phyloP scores from a whole-genome alignment of 1,140 invertebrate species.

The Drosophila pseudoananassae region DNA sequence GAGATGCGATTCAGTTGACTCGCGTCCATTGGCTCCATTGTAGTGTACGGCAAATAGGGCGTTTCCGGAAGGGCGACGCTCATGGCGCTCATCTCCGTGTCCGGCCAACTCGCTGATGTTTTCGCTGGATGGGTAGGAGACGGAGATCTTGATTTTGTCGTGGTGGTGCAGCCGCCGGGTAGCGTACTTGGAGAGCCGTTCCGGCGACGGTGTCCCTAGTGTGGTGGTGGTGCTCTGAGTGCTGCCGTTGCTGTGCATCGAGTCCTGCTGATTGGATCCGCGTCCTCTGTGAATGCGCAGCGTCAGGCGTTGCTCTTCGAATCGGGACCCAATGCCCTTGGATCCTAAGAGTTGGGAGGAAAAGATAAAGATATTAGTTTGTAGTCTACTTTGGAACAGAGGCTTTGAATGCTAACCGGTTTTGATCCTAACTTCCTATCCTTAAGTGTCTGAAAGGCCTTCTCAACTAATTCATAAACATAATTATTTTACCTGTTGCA shows the following conservation, averaged over 20 bases:
- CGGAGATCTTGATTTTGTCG: conserved; percentile 92
- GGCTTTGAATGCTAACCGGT: background rate
- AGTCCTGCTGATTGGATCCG: conserved; percentile 78
- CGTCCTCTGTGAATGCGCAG: conserved; percentile 94
- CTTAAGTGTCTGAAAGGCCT: background rate
- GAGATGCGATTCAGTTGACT: conserved; percentile 68
- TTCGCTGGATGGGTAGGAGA: conserved; percentile 92
- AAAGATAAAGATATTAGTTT: background rate
- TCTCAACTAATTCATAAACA: background rate
- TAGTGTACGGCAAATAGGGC: conserved; percentile 76
- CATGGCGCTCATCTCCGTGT: conserved; percentile 38
- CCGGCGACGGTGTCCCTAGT: conserved; percentile 77
- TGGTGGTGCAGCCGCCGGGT: conserved; percentile 85
- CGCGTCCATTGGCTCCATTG: conserved; percentile 66
- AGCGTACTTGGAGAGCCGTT: conserved; percentile 73
- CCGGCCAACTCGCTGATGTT: conserved; percentile 85
- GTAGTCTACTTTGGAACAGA: background rate
- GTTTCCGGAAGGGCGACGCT: conserved; percentile 61
- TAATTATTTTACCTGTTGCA: too few species aligned
- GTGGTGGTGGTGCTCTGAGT: conserved; percentile 81
- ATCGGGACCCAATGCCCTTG: conserved; percentile 86
- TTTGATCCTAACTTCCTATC: background rate
- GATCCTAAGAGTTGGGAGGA: conserved; percentile 52
- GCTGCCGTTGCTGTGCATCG: conserved; percentile 80
- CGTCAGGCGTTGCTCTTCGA: conserved; percentile 95